Evolutionary conservation across 2,113 vertebrate genomes (phyloP), one percentile per base, ranked within the genome.

Genomic region (Xenopus laevis): DNA sequence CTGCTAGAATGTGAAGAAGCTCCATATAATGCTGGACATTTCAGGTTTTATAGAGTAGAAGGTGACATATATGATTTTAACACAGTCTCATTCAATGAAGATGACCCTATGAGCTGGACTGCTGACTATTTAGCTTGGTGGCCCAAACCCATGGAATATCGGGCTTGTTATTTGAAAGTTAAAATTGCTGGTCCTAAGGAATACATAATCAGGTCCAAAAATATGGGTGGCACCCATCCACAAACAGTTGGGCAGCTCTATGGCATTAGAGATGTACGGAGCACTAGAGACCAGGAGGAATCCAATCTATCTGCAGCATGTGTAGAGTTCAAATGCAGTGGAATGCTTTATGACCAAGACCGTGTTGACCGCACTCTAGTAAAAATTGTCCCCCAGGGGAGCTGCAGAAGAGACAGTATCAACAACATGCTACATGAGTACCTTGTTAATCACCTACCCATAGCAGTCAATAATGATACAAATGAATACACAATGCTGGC

Each of bases 111-210:
- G 94, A 98, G 94, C 83, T 99, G 97, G 97, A 98, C 95, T 0
- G 94, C 95, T 46, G 95, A 99, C 85, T 99, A 98, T 79, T 83
- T 99, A 74, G 93, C 93, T 0, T 99, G 97, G 97, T 99, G 97
- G 97, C 97, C 97, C 13, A 98, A 97, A 65, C 97, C 97, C 1
- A 93, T 95, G 92, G 97, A 98, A 79, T 98, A 96, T 79, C 86
- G 97, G n/a, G 96, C 96, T 27, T 99, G 97, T 80, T 99, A 93
- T 73, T 91, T 98, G 46, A 99, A 99, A 81, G 92, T 99, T 20
- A 98, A 93, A 85, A 86, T 98, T 7, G 92, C 86, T 0, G 93
- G 93, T 2, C 89, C 91, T 0, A 87, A 94, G 17, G 96, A 98
- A 83, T 89, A 98, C 61, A 98, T 96, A 0, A 81, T 99, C n/a